These are phyloP conservation scores for Rhodeus uyekii DNA, from an alignment of 2,797 vertebrate species.

Conservation along the genomic window DNA sequence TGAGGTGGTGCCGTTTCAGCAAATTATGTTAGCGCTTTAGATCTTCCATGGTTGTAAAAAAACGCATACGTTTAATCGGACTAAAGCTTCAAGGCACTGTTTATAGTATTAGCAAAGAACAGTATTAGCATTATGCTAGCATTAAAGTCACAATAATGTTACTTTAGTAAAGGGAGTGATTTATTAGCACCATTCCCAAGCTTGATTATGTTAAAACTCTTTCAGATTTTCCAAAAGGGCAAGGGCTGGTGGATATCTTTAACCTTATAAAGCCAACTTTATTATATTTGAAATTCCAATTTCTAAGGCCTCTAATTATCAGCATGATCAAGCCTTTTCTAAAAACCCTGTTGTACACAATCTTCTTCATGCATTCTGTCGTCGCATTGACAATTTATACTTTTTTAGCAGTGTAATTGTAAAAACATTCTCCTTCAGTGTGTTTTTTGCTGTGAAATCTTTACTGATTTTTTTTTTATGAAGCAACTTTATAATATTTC, in stretches of 20 bases:
- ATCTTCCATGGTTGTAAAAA: slow-evolving; percentile 43
- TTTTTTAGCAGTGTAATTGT: not conserved
- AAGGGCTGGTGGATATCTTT: not conserved
- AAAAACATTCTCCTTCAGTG: not conserved
- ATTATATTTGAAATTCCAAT: not conserved
- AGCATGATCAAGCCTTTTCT: not conserved
- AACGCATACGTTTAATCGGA: slow-evolving; percentile 41
- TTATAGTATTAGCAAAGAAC: slow-evolving; percentile 11
- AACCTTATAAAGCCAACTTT: not conserved
- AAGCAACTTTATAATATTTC: not conserved
- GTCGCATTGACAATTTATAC: not conserved
- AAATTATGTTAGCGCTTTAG: slow-evolving; percentile 31
- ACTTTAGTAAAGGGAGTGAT: not conserved
- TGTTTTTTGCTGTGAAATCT: not conserved
- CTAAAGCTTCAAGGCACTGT: slow-evolving; percentile 12
- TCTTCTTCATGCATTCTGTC: not conserved
- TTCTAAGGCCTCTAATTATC: not conserved
- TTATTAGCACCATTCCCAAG: slow-evolving; percentile 4
- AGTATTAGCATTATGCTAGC: slow-evolving; percentile 32
- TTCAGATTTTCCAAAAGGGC: not conserved
- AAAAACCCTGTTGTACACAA: not conserved
- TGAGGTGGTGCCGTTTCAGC: slow-evolving; percentile 52
- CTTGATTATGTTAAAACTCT: not conserved
- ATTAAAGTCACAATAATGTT: slow-evolving; percentile 23
- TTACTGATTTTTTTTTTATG: not conserved